Percentiles rank a stretch among this genome's conserved stretches.
Conservation (phyloP, 2,888 invertebrate genomes). For the Stegana nigrithorax region DNA sequence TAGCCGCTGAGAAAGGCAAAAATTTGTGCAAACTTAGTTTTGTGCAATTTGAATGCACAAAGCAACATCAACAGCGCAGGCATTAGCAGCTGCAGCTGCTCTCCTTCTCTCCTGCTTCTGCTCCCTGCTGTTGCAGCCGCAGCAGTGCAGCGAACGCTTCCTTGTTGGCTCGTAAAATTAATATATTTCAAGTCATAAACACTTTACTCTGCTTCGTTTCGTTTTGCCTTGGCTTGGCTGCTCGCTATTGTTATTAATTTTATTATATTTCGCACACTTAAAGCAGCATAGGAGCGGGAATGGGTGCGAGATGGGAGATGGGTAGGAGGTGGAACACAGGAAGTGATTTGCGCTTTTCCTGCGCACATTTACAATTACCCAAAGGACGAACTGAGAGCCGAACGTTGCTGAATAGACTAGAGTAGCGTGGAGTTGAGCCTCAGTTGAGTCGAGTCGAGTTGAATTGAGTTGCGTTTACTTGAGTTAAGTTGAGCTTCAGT, state of each 20-base stretch:
- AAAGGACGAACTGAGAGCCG: not conserved
- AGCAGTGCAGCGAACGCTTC: too few species aligned
- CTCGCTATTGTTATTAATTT: conserved; percentile 8
- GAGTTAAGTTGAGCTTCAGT: too few species aligned
- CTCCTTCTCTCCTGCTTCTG: too few species aligned
- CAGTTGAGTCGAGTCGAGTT: too few species aligned
- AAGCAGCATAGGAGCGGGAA: not conserved
- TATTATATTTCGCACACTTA: conserved; percentile 2
- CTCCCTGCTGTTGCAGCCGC: too few species aligned
- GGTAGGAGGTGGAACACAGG: not conserved
- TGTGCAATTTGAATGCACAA: conserved; percentile 13
- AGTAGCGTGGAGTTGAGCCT: too few species aligned
- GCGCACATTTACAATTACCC: not conserved
- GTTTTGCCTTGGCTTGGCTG: not conserved
- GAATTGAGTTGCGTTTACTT: too few species aligned
- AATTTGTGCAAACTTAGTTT: not conserved
- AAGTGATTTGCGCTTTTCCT: conserved; percentile 18
- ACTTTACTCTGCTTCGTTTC: not conserved
- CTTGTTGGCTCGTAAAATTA: too few species aligned
- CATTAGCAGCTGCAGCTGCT: too few species aligned
- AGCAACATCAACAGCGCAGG: not conserved
- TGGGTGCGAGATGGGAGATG: not conserved
- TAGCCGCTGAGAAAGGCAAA: not conserved
- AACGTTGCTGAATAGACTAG: too few species aligned
- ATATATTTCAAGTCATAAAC: conserved; percentile 16